These are phyloP conservation scores for Semicossyphus pulcher DNA, from an alignment of 2,113 vertebrate species.

Conservation along the genomic window DNA sequence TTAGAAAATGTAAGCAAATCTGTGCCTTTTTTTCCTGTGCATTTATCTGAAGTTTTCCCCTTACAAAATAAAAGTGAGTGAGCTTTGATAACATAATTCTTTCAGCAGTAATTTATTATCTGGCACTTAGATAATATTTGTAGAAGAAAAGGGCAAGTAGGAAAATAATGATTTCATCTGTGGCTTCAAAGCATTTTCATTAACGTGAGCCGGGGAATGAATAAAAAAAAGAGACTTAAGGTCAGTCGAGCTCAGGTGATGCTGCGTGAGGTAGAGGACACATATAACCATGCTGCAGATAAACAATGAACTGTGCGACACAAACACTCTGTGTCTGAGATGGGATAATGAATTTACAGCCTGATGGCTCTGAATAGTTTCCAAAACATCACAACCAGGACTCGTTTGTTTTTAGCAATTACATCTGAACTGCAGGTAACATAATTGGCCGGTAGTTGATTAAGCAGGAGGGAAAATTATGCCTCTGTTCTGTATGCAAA, in stretches of 20 bases:
- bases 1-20: too few species aligned
- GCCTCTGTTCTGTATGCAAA: neutral
- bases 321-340: neutral
- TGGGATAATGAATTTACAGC: neutral
- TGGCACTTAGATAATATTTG: neutral
- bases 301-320: neutral
- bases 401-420: neutral
- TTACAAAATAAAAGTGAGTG: too few species aligned
- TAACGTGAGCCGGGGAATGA: too few species aligned
- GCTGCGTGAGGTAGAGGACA: neutral
- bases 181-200: neutral
- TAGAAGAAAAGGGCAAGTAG: neutral
- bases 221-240: too few species aligned
- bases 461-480: neutral
- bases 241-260: neutral
- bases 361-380: neutral
- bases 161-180: neutral
- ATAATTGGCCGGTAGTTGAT: conserved; percentile 6
- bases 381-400: neutral
- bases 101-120: neutral
- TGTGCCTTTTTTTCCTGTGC: too few species aligned
- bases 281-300: neutral
- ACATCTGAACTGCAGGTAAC: neutral
- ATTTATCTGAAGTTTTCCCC: too few species aligned
- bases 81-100: neutral